Base-by-base conservation (phyloP, 2,797 vertebrate species). In the Rhadinocentrus ornatus region DNA sequence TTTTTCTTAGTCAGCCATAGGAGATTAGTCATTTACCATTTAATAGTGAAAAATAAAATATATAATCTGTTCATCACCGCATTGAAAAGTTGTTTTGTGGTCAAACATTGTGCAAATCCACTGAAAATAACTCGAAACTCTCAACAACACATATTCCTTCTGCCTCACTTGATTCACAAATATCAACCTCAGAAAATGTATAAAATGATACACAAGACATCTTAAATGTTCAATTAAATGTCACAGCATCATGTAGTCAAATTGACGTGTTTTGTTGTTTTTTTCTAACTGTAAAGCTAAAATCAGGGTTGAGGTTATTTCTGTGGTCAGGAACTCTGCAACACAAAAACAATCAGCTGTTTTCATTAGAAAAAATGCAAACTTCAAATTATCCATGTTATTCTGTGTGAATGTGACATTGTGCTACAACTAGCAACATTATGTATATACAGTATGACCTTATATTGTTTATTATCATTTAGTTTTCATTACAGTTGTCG, bases 391-490 rank as follows among this genome's bases (percentile, higher is more conserved):
- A 5, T 29, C 32, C 9, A 7, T 83, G 71, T 65, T 75, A 41
- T 62, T 79, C 60, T 41, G 34, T 78, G 83, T 88, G 71, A 83
- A 77, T 73, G 86, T 82, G 82, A 76, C 34, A 67, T 83, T 90
- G 85, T 92, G 87, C 86, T 81, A 69, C 59, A 86, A 85, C 82
- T 81, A 78, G 72, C 65, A 73, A 80, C 79, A 66, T 79, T 77
- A 80, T 78, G 66, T 71, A 66, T 82, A 76, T 79, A 84, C 69
- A 81, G 48, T 62, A 78, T 82, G 77, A 68, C 66, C 50, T 80
- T 75, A 72, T 69, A 78, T 71, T 78, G 84, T 56, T 75, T 65
- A 32, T 73, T 34, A 66, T 82, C 13, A 63, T 88, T 83, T 87
- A 78, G 69, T 80, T 81, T 63, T 79, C 54, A 65, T 78, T 84